Evolutionary conservation across 2,797 vertebrate species (phyloP).

Genomic region (Petrocephalus schoutedeni): DNA sequence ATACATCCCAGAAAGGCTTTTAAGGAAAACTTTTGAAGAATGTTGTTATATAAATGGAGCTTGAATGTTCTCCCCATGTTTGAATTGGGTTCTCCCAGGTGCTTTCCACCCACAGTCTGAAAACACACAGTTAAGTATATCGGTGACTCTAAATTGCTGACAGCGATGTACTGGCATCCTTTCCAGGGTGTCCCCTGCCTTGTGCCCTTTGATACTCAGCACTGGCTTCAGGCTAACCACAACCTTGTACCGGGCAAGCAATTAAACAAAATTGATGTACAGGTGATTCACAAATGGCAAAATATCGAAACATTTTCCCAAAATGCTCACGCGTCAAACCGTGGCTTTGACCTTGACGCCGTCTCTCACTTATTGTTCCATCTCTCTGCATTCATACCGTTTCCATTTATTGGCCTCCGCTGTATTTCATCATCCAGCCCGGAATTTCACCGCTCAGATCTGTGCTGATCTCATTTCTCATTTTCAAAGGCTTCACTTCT

Average conservation of each 20-base stretch:
- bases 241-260: neutral
- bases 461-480: neutral
- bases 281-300: neutral
- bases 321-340: neutral
- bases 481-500: neutral
- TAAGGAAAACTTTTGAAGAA: neutral
- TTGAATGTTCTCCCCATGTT: neutral
- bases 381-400: neutral
- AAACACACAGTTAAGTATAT: neutral
- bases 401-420: neutral
- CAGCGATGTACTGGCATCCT: neutral
- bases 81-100: neutral
- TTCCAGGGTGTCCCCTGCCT: neutral
- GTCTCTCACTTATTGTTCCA: neutral
- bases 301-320: neutral
- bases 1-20: neutral
- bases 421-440: conserved; percentile 1
- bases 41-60: neutral
- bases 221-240: neutral
- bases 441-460: neutral
- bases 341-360: neutral
- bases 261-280: neutral
- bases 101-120: neutral
- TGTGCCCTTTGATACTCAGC: neutral
- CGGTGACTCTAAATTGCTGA: neutral